Evolutionary conservation across 2,888 invertebrate species (phyloP), one percentile per base, ranked within the genome.

Genomic region (Drosophila eohydei): DNA sequence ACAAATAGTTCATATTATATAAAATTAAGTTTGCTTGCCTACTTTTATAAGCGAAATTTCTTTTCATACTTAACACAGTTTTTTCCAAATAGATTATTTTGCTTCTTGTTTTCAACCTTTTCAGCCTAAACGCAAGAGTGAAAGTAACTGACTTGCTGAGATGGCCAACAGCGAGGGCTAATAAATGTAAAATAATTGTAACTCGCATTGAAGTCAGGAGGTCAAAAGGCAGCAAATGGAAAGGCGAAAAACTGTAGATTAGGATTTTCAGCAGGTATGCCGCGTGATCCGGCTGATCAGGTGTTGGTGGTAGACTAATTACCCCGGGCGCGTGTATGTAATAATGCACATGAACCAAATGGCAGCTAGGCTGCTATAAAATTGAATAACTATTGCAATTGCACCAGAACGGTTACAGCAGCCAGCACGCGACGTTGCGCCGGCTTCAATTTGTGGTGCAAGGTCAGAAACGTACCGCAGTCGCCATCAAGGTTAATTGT

Each of bases 401-500:
- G 77, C 75, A 55, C 30, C 58, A 40, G 40, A 16, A 32, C 40
- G 38, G 54, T n/a, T 56, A 38, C 44, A 32, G 70, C 63, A 46
- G 44, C 55, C 59, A 57, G 65, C 71, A 70, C 52, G 51, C 59
- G 70, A 54, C 69, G 69, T 71, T 72, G 59, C 32, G 61, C 14
- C 44, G 68, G 40, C 48, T 58, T 54, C 21, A 60, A 67, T 79
- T 72, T 65, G 67, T 70, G 66, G 46, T 46, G 67, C 81, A 81
- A 81, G 81, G 81, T 78, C 81, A 85, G 73, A 54, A 65, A 58
- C 70, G 55, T 46, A 60, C 65, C 76, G 69, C 72, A 59, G 76
- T 70, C 58, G 36, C 54, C 54, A 88, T 86, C 86, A 88, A 88
- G 88, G 88, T 88, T 88, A 88, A 88, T 89, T 88, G 89, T 83